Conservation (phyloP, 2,797 vertebrate species). For the Phalloptychus januarius region DNA sequence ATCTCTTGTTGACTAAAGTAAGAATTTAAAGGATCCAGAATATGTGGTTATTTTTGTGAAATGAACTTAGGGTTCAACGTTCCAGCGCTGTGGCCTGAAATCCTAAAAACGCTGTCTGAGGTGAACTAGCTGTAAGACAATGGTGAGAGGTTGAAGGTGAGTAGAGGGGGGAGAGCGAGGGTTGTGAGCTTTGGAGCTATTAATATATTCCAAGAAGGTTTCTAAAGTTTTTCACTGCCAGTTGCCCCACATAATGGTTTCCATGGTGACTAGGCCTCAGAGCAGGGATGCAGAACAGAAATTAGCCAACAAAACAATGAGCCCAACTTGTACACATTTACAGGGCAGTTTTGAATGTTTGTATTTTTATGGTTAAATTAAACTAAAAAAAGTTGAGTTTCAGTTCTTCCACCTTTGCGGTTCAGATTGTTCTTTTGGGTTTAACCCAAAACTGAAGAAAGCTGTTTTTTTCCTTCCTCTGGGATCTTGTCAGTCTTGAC, state of each 20-base stretch:
- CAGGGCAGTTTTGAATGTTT: constrained; percentile 52
- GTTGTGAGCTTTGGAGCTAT: constrained; percentile 48
- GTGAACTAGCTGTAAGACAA: constrained; percentile 59
- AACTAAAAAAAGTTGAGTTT: background rate
- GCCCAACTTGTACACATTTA: constrained; percentile 58
- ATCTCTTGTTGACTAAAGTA: background rate
- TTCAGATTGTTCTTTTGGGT: constrained; percentile 56
- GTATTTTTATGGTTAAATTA: constrained; percentile 4
- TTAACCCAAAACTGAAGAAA: constrained; percentile 47
- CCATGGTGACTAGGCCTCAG: constrained; percentile 72
- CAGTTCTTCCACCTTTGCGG: constrained; percentile 23
- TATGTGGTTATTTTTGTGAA: background rate
- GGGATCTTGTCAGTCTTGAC: constrained; percentile 61
- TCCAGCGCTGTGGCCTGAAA: constrained; percentile 54
- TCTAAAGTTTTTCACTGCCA: constrained; percentile 68
- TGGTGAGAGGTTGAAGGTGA: constrained; percentile 63
- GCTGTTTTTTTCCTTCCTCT: constrained; percentile 28
- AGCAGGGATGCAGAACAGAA: constrained; percentile 65
- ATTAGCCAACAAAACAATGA: constrained; percentile 71
- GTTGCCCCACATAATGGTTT: constrained; percentile 76
- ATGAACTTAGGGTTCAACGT: constrained; percentile 36
- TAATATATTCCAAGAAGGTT: constrained; percentile 76
- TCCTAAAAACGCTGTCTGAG: constrained; percentile 55
- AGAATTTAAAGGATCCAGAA: background rate
- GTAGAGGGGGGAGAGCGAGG: constrained; percentile 28